phyloP scores from a whole-genome alignment of 2,888 invertebrate genomes.

The Nemotelus nigrinus region DNA sequence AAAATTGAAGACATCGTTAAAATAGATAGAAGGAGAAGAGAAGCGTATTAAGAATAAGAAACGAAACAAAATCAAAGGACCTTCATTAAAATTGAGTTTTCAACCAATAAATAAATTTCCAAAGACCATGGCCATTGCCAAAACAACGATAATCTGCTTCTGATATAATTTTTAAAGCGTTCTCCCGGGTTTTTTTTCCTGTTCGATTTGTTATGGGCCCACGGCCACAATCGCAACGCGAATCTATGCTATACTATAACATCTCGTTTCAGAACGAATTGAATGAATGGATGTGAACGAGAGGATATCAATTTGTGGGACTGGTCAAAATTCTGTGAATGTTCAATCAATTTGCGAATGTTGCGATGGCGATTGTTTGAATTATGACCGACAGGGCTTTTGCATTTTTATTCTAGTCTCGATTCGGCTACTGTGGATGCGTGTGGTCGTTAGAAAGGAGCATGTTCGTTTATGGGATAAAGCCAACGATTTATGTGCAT shows the following conservation, averaged over 20 bases:
- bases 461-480: background rate
- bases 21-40: slow-evolving; percentile 20
- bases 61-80: slow-evolving; percentile 45
- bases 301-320: slow-evolving; percentile 49
- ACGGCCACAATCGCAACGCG: background rate
- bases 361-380: slow-evolving; percentile 49
- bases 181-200: background rate
- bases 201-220: background rate
- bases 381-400: slow-evolving; percentile 44
- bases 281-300: slow-evolving; percentile 35
- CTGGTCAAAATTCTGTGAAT: slow-evolving; percentile 51
- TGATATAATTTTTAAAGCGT: slow-evolving; percentile 11
- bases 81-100: slow-evolving; percentile 63
- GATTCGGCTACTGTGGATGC: slow-evolving; percentile 34
- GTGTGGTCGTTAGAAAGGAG: slow-evolving; percentile 41
- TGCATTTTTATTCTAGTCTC: slow-evolving; percentile 22
- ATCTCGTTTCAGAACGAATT: too few relatives aligned
- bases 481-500: too few relatives aligned
- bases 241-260: background rate
- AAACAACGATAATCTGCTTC: background rate
- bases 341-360: slow-evolving; percentile 49
- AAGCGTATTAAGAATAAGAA: slow-evolving; percentile 17
- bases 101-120: slow-evolving; percentile 61
- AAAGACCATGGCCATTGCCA: slow-evolving; percentile 42
- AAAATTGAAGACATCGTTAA: slow-evolving; percentile 39